Evolutionary conservation across 92 coral and sea anemone species (phyloP).

Genomic region (Epizoanthus stellaris): DNA sequence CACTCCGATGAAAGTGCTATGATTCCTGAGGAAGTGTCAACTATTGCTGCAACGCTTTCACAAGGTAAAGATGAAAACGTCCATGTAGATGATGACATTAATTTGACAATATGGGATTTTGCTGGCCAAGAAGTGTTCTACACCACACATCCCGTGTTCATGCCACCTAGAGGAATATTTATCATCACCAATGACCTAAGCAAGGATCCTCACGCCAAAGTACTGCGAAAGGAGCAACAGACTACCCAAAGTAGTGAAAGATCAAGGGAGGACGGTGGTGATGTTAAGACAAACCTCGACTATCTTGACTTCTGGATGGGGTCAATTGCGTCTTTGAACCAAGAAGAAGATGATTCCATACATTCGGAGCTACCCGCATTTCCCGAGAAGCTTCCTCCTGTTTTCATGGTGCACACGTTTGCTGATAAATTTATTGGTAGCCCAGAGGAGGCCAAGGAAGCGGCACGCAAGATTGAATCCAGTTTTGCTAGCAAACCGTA

Average conservation of each 20-base stretch:
- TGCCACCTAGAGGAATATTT: no score
- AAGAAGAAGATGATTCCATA: neutral
- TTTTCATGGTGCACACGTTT: slow-evolving; percentile 22
- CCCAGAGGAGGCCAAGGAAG: neutral
- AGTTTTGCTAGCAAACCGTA: neutral
- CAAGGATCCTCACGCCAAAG: neutral
- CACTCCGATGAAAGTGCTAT: neutral
- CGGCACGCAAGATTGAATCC: slow-evolving; percentile 1
- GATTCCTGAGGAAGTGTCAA: slow-evolving; percentile 8
- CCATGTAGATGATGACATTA: neutral
- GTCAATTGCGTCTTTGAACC: slow-evolving; percentile 10
- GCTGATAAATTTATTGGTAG: slow-evolving; percentile 15
- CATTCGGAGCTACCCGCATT: neutral
- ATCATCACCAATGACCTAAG: neutral
- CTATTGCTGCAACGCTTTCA: neutral
- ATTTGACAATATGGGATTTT: slow-evolving; percentile 28
- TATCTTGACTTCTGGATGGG: slow-evolving; percentile 27
- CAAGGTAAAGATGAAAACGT: neutral
- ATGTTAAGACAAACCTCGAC: slow-evolving; percentile 8
- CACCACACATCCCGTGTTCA: no score
- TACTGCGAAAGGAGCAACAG: neutral
- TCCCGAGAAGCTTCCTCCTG: slow-evolving; percentile 15
- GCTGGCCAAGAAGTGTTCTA: neutral
- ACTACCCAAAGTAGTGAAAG: neutral
- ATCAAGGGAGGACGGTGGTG: neutral